Evolutionary conservation across 2,888 invertebrate species (phyloP).

Genomic region (Sarcophaga caerulescens): DNA sequence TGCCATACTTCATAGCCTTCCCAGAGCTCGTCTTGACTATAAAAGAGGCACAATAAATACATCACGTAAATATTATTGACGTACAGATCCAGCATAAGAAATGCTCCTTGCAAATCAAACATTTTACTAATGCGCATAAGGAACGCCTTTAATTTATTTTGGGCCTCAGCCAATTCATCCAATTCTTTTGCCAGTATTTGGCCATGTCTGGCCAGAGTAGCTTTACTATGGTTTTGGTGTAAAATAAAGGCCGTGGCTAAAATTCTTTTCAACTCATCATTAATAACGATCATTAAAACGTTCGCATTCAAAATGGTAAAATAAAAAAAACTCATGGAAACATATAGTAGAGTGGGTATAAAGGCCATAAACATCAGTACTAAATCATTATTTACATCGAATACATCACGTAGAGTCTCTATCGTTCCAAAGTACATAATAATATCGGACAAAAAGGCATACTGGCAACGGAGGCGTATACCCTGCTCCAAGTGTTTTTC

Average conservation of each 20-base stretch:
- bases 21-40: not conserved
- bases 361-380: not conserved
- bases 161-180: constrained; percentile 23
- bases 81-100: constrained; percentile 24
- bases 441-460: not conserved
- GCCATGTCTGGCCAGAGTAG: not conserved
- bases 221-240: not conserved
- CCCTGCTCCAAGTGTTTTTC: not conserved
- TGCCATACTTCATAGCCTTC: not conserved
- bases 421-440: not conserved
- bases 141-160: not conserved
- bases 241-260: not conserved
- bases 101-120: constrained; percentile 15
- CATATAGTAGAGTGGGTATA: constrained; percentile 30
- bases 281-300: constrained; percentile 16
- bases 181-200: constrained; percentile 31
- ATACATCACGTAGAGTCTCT: not conserved
- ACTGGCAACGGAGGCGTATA: not conserved
- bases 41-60: constrained; percentile 4
- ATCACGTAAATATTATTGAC: constrained; percentile 26
- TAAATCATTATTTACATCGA: constrained; percentile 27
- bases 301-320: constrained; percentile 43
- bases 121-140: constrained; percentile 5
- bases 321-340: constrained; percentile 33
- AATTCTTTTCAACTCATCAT: constrained; percentile 42